Conservation (phyloP, 2,113 vertebrate genomes). For the Tragelaphus buxtoni region DNA sequence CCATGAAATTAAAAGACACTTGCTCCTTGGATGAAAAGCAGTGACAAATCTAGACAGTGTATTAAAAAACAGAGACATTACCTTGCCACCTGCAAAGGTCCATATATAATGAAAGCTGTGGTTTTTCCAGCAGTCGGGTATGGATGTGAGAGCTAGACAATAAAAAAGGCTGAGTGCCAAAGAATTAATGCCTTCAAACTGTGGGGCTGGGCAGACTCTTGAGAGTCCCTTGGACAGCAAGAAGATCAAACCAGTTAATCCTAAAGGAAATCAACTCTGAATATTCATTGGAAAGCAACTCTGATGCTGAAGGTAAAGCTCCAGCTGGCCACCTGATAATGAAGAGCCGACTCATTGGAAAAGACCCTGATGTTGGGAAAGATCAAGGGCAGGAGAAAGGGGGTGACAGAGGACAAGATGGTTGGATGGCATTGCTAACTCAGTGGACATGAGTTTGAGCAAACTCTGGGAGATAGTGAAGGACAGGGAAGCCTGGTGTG, state of each 20-base stretch:
- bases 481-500: neutral
- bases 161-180: neutral
- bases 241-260: neutral
- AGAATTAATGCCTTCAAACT: neutral
- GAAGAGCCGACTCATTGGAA: neutral
- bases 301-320: neutral
- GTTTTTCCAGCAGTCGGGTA: neutral
- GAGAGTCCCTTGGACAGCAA: neutral
- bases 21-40: neutral
- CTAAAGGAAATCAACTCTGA: neutral
- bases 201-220: neutral
- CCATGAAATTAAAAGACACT: neutral
- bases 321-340: neutral
- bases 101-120: neutral
- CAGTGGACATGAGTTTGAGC: neutral
- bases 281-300: neutral
- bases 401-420: neutral
- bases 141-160: neutral
- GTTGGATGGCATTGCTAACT: neutral
- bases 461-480: neutral
- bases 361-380: neutral
- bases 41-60: neutral
- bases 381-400: neutral
- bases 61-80: neutral
- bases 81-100: neutral